A percentile compares a stretch with the other conserved stretches of the same genome.
phyloP scores from a whole-genome alignment of 2,797 vertebrate genomes.

The Protosalanx chinensis region DNA sequence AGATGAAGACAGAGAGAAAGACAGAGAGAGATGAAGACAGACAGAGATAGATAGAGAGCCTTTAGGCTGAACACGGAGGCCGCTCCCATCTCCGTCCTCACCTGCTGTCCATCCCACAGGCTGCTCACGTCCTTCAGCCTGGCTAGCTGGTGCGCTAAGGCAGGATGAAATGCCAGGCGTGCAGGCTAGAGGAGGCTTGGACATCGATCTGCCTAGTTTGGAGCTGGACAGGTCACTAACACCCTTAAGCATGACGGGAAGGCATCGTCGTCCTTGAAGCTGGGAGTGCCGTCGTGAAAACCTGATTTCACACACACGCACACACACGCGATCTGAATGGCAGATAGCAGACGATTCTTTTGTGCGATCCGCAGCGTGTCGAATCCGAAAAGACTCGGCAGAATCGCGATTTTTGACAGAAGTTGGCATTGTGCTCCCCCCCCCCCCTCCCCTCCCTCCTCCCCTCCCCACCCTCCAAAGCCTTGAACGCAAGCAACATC shows the following conservation, averaged over 20 bases:
- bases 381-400: no score
- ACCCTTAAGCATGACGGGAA: background rate
- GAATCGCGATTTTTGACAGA: no score
- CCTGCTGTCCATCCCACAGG: background rate
- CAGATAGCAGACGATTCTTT: background rate
- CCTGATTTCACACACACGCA: background rate
- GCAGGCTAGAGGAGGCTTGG: no score
- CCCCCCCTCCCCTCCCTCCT: no score
- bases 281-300: background rate
- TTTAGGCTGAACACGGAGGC: background rate
- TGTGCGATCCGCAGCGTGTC: no score
- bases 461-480: background rate
- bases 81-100: background rate
- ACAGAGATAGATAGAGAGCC: background rate
- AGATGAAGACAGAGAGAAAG: no score
- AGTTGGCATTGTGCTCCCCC: no score
- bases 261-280: background rate
- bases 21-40: no score
- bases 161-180: background rate
- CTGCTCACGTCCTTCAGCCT: background rate
- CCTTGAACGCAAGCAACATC: background rate
- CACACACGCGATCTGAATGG: background rate
- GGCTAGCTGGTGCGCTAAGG: background rate
- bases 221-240: background rate
- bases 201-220: background rate